Percentiles rank a stretch among this genome's conserved stretches.
These are phyloP conservation scores for Pseudoatta argentina DNA, from an alignment of 1,140 invertebrate genomes.

Conservation along the genomic window DNA sequence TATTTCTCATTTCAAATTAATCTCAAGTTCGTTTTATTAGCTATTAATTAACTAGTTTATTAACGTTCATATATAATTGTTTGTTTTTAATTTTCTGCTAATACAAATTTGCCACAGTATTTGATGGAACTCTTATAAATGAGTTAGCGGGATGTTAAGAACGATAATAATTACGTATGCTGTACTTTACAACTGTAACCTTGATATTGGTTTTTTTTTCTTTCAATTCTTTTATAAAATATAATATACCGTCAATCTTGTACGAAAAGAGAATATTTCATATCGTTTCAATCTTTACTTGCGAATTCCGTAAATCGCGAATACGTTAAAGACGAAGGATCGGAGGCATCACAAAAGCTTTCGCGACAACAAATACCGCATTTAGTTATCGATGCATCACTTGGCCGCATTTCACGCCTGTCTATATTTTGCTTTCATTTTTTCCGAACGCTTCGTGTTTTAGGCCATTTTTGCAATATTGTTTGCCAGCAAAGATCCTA, in stretches of 20 bases:
- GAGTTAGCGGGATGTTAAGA: not conserved
- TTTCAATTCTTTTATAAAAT: not conserved
- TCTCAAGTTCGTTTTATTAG: not conserved
- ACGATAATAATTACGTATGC: not conserved
- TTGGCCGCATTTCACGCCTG: not conserved
- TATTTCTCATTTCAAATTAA: not conserved
- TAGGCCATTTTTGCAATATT: constrained; percentile 12
- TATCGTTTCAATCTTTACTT: not conserved
- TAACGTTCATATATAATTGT: not conserved
- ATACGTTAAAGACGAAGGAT: not conserved
- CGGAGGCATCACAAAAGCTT: not conserved
- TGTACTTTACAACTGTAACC: no score
- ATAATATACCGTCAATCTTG: not conserved
- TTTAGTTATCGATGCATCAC: not conserved
- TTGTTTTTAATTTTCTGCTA: not conserved
- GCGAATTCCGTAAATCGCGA: not conserved
- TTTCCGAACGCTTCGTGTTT: not conserved
- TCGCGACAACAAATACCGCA: not conserved
- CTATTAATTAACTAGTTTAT: not conserved
- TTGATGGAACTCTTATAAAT: not conserved
- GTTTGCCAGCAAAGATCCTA: not conserved
- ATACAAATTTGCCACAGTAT: not conserved
- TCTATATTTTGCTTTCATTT: constrained; percentile 13
- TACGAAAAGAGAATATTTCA: constrained; percentile 24
- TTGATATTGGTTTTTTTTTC: not conserved